These are phyloP conservation scores for Drosophila busckii DNA, from an alignment of 1,140 invertebrate species.

Conservation along the genomic window DNA sequence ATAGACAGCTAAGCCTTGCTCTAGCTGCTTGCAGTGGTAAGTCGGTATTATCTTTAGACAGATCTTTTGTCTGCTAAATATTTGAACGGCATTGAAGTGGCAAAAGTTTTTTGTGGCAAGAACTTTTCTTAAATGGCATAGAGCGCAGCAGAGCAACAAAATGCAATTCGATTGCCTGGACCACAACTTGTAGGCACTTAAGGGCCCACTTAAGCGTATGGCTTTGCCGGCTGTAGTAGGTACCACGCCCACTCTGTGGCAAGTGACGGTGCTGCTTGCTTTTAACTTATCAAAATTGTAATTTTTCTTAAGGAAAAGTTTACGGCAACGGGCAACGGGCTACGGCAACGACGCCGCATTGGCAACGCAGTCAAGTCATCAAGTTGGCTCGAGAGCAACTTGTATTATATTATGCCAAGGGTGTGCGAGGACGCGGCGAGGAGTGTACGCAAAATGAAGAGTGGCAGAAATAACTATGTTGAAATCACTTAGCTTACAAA, in stretches of 20 bases:
- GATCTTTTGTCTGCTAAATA: too few relatives aligned
- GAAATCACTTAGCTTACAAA: constrained; percentile 62
- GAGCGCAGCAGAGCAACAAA: constrained; percentile 1
- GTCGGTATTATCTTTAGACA: too few relatives aligned
- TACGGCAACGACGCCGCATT: background rate
- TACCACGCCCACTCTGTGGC: constrained; percentile 15
- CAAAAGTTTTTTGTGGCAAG: constrained; percentile 12
- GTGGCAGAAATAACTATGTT: constrained; percentile 52
- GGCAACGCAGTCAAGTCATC: constrained; percentile 7
- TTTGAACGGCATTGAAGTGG: constrained; percentile 8
- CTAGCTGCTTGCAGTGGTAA: too few relatives aligned
- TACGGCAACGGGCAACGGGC: constrained; percentile 2
- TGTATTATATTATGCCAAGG: constrained; percentile 24
- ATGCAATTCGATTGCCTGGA: constrained; percentile 12
- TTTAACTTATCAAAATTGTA: constrained; percentile 50
- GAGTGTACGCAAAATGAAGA: constrained; percentile 30
- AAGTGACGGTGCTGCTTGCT: constrained; percentile 17
- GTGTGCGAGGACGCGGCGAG: constrained; percentile 15
- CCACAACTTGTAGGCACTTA: constrained; percentile 38
- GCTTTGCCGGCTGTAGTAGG: constrained; percentile 1
- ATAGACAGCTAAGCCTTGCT: too few relatives aligned
- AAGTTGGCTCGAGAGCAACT: constrained; percentile 20
- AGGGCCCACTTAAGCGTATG: constrained; percentile 43
- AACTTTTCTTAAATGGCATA: constrained; percentile 20
- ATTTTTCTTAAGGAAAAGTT: constrained; percentile 37